phyloP scores from a whole-genome alignment of 2,113 vertebrate species.

The Aramus guarauna region DNA sequence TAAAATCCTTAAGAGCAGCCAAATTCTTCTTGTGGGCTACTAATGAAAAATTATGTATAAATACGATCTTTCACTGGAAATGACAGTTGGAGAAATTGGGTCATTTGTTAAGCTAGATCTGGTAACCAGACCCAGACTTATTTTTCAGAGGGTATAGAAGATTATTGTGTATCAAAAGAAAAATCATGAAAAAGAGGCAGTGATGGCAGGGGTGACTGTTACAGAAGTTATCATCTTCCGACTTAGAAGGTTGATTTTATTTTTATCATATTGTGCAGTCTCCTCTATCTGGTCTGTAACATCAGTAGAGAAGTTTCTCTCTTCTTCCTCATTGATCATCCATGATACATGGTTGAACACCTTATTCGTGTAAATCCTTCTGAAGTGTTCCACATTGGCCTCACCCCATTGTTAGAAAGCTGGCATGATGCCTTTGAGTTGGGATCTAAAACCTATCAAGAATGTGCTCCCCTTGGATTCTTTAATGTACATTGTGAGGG shows the following conservation, averaged over 20 bases:
- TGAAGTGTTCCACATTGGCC: constrained; percentile 37
- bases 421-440: constrained; percentile 36
- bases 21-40: neutral
- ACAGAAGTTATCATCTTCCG: constrained; percentile 24
- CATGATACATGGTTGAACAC: constrained; percentile 5
- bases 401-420: constrained; percentile 54
- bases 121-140: neutral
- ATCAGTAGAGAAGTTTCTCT: constrained; percentile 41
- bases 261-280: constrained; percentile 49
- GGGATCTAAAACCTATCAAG: constrained; percentile 55
- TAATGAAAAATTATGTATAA: neutral
- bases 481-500: constrained; percentile 40
- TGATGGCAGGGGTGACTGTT: constrained; percentile 23
- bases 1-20: neutral
- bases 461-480: constrained; percentile 19
- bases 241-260: constrained; percentile 51
- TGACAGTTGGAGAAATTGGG: neutral
- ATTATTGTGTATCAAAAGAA: constrained; percentile 33
- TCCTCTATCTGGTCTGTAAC: constrained; percentile 30
- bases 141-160: neutral
- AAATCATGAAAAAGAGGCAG: constrained; percentile 5
- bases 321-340: constrained; percentile 60
- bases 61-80: neutral
- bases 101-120: neutral
- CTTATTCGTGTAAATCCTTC: constrained; percentile 33